phyloP scores from a whole-genome alignment of 2,113 vertebrate species.

The Argyrosomus japonicus region DNA sequence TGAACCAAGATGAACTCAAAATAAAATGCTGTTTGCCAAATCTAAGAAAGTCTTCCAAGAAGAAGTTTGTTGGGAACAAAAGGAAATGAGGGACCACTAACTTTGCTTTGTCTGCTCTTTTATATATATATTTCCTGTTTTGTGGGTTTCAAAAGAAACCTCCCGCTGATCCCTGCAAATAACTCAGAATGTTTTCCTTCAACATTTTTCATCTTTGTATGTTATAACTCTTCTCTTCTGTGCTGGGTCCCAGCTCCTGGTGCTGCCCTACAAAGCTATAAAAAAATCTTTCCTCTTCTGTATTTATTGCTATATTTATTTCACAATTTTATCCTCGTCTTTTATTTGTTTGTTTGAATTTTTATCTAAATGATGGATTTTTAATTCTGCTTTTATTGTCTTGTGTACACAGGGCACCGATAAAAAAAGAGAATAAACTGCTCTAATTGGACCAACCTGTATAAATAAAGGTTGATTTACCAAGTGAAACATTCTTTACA shows the following conservation, averaged over 20 bases:
- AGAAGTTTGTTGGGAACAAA: neutral
- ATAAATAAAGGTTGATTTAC: no score
- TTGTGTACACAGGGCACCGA: no score
- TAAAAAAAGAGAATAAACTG: neutral
- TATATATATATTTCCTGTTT: neutral
- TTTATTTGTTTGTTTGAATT: neutral
- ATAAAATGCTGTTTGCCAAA: neutral
- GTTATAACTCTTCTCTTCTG: neutral
- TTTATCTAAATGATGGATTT: neutral
- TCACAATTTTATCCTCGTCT: neutral
- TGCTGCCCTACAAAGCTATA: neutral
- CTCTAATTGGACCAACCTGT: neutral
- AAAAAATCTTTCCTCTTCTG: neutral
- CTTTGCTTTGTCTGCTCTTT: neutral
- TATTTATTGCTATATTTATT: neutral
- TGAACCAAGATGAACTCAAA: constrained; percentile 1
- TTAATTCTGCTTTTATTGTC: neutral
- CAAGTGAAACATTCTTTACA: no score
- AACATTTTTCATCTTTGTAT: neutral
- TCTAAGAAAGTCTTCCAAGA: neutral
- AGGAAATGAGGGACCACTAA: neutral
- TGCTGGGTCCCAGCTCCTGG: neutral
- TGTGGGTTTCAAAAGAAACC: neutral
- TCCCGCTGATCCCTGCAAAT: neutral
- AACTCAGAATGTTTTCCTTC: neutral